These are phyloP conservation scores for Hemiscyllium ocellatum DNA, from an alignment of 2,113 vertebrate genomes.

Conservation along the genomic window DNA sequence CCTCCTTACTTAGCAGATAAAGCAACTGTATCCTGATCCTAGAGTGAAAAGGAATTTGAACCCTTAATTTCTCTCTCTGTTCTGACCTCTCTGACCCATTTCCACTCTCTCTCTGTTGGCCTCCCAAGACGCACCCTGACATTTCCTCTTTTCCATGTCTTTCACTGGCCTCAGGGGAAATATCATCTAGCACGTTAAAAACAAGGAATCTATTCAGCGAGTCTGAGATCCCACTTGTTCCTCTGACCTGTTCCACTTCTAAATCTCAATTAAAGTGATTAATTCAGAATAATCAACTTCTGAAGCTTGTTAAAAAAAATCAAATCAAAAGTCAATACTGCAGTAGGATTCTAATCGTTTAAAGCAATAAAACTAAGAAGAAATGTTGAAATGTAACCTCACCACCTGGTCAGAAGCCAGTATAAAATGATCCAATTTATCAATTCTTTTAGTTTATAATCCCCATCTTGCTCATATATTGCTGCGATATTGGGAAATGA, in stretches of 20 bases:
- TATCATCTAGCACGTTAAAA: not conserved
- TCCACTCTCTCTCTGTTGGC: not conserved
- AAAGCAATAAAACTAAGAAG: not conserved
- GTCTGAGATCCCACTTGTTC: not conserved
- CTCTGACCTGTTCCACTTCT: not conserved
- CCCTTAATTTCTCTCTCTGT: not conserved
- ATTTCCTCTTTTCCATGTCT: not conserved
- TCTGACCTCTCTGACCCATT: not conserved
- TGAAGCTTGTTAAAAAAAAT: not conserved
- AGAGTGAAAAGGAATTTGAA: not conserved
- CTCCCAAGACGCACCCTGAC: not conserved
- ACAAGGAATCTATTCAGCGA: not conserved
- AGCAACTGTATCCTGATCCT: not conserved
- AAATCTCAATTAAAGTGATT: not conserved
- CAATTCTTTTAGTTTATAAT: not conserved
- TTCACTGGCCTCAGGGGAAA: not conserved
- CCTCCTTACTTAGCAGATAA: not conserved
- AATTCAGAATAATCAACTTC: not conserved
- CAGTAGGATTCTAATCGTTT: not conserved
- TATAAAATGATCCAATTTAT: not conserved
- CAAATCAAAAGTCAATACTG: not conserved
- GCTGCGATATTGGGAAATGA: not conserved
- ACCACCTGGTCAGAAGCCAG: not conserved
- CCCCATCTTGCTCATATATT: not conserved
- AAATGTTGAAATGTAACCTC: not conserved